Evolutionary conservation across 1,140 invertebrate genomes (phyloP), one percentile per base, ranked within the genome.

Genomic region (Tribolium castaneum): DNA sequence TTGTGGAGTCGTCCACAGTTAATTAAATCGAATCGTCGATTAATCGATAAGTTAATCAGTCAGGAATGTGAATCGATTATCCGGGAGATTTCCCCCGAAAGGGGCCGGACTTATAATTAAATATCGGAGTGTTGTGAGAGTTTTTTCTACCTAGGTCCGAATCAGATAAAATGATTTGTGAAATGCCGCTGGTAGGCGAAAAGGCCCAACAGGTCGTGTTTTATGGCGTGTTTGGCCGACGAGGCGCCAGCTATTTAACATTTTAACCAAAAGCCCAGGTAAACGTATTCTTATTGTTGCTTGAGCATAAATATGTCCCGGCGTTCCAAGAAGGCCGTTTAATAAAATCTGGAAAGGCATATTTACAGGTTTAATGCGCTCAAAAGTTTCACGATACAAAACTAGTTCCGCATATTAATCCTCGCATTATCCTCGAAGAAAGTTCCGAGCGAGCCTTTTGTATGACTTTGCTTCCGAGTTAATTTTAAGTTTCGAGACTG

Each of bases 381-480:
- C 59, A 70, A 50, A 76, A 76, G 56, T 76, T 76, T 16, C 34
- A 49, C 34, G 56, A 76, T 70, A 76, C 75, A 76, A 51, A 76
- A 76, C 75, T 70, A 76, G 59, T 76, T 62, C 22, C 59, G 75
- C 75, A 76, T 76, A 76, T 76, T 76, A 76, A 76, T 76, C 49
- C 56, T 25, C 75, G 49, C 49, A 76, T 76, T 76, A 70, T 66
- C 59, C 59, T 45, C 59, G 25, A 66, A 66, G 59, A 66, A 66
- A 66, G 59, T 66, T 66, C 59, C 59, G 19, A 62, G 7, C 25
- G 56, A 13, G 56, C 56, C 52, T 62, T 62, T 62, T 62, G 56
- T 62, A 62, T 62, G 49, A 71, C 70, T 54, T 72, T 35, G 35
- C 70, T 56, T 72, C n/a, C 51, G 70, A 72, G 22, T 51, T 51